These are phyloP conservation scores for Epinotia brunnichana DNA, from an alignment of 2,888 invertebrate genomes.

Conservation along the genomic window DNA sequence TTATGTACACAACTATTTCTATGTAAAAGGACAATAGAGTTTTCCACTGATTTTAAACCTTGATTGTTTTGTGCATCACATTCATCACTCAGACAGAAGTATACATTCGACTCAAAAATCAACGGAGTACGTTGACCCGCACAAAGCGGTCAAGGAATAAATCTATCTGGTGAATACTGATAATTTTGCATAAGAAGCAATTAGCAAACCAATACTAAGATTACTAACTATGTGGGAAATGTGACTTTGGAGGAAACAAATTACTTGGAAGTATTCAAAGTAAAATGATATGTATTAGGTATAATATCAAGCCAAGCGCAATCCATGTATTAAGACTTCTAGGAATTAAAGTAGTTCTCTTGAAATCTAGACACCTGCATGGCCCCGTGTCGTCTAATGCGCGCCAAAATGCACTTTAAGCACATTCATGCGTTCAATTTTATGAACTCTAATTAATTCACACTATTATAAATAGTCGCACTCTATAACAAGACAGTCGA, in stretches of 20 bases:
- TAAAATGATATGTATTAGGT: not conserved
- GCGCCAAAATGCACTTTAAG: constrained; percentile 5
- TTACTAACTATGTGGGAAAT: not conserved
- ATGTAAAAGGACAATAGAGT: constrained; percentile 5
- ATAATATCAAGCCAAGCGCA: too few relatives aligned
- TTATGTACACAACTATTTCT: constrained; percentile 45
- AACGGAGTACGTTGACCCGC: not conserved
- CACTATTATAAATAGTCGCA: not conserved
- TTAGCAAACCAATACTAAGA: constrained; percentile 15
- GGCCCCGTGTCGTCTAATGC: not conserved
- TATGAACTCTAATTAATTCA: not conserved
- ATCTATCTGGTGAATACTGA: constrained; percentile 13
- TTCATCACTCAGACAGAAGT: not conserved
- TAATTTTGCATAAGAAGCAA: not conserved
- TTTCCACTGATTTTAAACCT: not conserved
- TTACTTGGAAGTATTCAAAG: not conserved
- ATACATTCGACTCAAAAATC: not conserved
- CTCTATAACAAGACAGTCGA: too few relatives aligned
- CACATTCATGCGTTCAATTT: constrained; percentile 5
- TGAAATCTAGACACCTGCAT: constrained; percentile 1
- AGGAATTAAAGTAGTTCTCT: not conserved
- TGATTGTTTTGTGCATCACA: not conserved
- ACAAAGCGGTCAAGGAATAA: constrained; percentile 27
- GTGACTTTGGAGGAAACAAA: not conserved
- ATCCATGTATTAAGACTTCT: not conserved